Evolutionary conservation across 2,888 invertebrate genomes (phyloP), one percentile per base, ranked within the genome.

Genomic region (Meiosimyza decipiens): DNA sequence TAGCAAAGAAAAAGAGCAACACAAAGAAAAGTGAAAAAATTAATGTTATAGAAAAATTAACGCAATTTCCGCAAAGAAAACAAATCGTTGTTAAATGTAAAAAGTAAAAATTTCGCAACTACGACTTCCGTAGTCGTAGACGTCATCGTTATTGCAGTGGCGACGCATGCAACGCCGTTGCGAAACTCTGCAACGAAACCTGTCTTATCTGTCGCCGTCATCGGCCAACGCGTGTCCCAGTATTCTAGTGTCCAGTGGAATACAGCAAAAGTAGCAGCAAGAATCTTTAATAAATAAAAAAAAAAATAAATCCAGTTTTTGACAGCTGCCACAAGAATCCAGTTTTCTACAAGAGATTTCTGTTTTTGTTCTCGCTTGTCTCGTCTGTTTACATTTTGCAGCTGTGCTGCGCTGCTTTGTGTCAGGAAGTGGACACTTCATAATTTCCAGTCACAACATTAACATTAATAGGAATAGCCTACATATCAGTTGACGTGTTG

Each of bases 241-340:
- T 66, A 66, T 51, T 54, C 52, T 54, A 55, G 64, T 64, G 64
- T 64, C 64, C 51, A 64, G 40, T 28, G 33, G 47, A 33, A 16
- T 40, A 16, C 33, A 40, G 22, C 60, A 16, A 12, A 22, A 22
- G 1, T 18, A 11, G 18, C 12, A 40, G 40, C 40, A 40, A 40
- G 40, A 40, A 40, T 40, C 40, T 40, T 40, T 40, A 1, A 6
- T 9, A 40, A 6, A 40, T 7, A 40, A 5, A 64, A 50, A n/a
- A 50, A n/a, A 47, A 63, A 15, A 47, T 16, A 49, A 51, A 51
- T 51, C 64, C 64, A 64, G 64, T 52, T 28, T 18, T 28, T 52
- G 13, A 28, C 64, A 33, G 13, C 15, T 40, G 60, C n/a, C 60
- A 7, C 12, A 13, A 15, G 0, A 28, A 22, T 60, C 60, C 15